A percentile compares a stretch with the other conserved stretches of the same genome.
Conservation (phyloP, 2,888 invertebrate species). For the Cancer borealis region DNA sequence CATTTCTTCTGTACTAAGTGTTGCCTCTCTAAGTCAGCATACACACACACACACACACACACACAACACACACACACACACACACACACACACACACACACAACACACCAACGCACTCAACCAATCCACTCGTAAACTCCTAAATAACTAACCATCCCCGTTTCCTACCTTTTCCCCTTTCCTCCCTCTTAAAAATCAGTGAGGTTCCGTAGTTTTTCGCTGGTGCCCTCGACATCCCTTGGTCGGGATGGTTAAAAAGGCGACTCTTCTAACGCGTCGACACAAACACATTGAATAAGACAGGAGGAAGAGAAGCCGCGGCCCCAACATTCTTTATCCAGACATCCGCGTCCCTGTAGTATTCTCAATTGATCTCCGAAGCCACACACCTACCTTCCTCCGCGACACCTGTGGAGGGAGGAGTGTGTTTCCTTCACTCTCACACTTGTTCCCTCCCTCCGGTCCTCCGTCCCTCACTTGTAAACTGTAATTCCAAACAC, state of each 20-base stretch:
- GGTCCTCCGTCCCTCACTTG: not conserved
- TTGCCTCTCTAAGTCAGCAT: not conserved
- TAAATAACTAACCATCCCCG: not conserved
- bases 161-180: not conserved
- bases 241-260: not conserved
- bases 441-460: not conserved
- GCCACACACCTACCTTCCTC: not conserved
- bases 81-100: constrained; percentile 1
- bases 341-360: not conserved
- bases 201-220: not conserved
- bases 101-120: not conserved
- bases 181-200: not conserved
- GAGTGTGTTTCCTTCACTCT: too few species aligned
- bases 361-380: too few species aligned
- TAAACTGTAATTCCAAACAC: not conserved
- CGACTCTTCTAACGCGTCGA: not conserved
- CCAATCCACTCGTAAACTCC: not conserved
- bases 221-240: not conserved
- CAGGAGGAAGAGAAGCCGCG: not conserved
- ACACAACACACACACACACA: constrained; percentile 20
- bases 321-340: not conserved
- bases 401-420: not conserved
- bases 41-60: constrained; percentile 2
- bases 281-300: not conserved
- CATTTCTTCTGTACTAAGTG: too few species aligned